Conservation (phyloP, 2,113 vertebrate genomes). For the Cyanoramphus novaezelandiae region DNA sequence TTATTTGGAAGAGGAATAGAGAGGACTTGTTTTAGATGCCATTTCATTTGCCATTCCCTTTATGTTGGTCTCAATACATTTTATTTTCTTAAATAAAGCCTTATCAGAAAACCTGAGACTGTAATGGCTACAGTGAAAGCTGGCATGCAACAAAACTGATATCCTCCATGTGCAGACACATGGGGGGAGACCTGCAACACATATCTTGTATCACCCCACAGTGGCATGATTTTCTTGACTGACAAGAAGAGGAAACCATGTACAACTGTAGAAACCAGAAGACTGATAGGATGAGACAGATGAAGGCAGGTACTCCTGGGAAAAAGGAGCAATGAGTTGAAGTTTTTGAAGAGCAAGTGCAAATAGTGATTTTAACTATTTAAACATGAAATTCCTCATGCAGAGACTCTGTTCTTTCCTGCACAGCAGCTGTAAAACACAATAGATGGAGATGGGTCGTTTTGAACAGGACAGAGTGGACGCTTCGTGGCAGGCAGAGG, state of each 20-base stretch:
- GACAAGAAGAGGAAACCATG: not conserved
- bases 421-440: not conserved
- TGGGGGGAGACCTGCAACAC: not conserved
- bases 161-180: not conserved
- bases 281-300: no score
- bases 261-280: not conserved
- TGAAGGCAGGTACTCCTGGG: not conserved
- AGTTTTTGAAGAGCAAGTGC: not conserved
- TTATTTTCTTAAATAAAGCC: not conserved
- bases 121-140: not conserved
- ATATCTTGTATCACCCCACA: not conserved
- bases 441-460: fast-evolving
- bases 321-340: not conserved
- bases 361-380: not conserved
- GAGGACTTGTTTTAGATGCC: not conserved
- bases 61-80: not conserved
- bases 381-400: not conserved
- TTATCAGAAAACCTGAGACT: not conserved
- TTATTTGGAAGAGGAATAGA: not conserved
- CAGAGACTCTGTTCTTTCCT: not conserved
- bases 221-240: not conserved
- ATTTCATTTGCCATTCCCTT: not conserved
- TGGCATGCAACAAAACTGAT: not conserved
- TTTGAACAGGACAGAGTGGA: not conserved
- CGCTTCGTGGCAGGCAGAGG: not conserved